Base-by-base conservation (phyloP, 1,140 invertebrate species). In the Pectinophora gossypiella region DNA sequence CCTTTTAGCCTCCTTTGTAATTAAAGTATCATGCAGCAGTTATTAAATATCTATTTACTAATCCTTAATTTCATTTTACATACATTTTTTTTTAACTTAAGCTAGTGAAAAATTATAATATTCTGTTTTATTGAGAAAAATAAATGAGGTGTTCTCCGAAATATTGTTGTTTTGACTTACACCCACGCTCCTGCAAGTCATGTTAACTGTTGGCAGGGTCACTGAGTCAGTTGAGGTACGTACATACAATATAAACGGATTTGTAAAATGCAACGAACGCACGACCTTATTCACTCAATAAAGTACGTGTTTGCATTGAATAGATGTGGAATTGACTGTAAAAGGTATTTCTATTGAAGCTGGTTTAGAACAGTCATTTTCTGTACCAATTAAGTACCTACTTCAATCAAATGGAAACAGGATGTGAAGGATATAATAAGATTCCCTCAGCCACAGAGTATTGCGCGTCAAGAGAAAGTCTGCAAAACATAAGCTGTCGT, bases 71-170 rank as follows among this genome's bases (percentile, higher is more conserved):
- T 71, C 50, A 70, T 65, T 71, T 72, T 57, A 69, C 57, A 67
- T 61, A 68, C 49, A 40, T 10, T 19, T 35, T 75, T 70, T 76
- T 80, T 74, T 80, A 75, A 80, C 70, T 57, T 83, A 83, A 82
- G 71, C 78, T 83, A 85, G 79, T 78, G 78, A 72, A 82, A n/a
- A 85, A 85, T 81, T 84, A 80, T 84, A 83, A 84, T 76, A 80
- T 85, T 83, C 76, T 86, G 80, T 86, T 86, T 81, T 81, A 84
- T 76, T 76, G 76, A 80, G 72, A 79, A 66, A 68, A 68, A 84
- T 79, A 78, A 86, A 86, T 38, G 44, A 74, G 59, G 68, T 74
- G 71, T 84, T 85, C 78, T 76, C 73, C 59, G 58, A 74, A 63
- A n/a, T 56, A 61, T 56, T 54, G 59, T 69, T 71, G 64, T 78